Evolutionary conservation across 2,797 vertebrate genomes (phyloP).

Genomic region (Liasis olivaceus): DNA sequence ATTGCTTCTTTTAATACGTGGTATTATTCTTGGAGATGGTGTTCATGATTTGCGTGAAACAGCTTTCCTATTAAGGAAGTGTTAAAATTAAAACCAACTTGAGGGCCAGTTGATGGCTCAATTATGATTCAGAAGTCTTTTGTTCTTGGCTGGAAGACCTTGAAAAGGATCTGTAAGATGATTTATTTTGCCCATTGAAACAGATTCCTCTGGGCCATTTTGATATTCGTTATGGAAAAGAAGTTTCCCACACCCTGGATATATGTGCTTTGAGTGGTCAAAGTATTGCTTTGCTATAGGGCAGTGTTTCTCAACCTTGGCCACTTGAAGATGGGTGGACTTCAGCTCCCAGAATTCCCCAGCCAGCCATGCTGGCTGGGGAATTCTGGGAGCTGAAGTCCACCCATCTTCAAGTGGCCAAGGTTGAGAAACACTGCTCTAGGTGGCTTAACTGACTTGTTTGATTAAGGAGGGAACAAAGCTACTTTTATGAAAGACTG

Average conservation of each 20-base stretch:
- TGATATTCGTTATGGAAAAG: neutral
- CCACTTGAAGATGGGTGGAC: no score
- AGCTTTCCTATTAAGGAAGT: neutral
- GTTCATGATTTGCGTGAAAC: neutral
- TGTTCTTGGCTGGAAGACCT: neutral
- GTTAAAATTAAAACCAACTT: neutral
- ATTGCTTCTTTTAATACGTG: neutral
- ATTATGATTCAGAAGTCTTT: neutral
- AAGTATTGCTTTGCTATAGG: rapidly evolving
- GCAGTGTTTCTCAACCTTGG: no score
- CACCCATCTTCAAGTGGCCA: no score
- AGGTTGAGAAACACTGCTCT: no score
- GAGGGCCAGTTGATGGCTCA: neutral
- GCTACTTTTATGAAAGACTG: no score
- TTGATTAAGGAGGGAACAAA: no score
- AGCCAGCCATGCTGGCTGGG: no score
- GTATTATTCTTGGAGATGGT: conserved; percentile 10
- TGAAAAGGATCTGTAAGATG: neutral
- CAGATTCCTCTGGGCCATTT: neutral
- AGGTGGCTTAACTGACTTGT: no score
- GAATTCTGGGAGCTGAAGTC: no score
- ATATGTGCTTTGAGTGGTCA: neutral
- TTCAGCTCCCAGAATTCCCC: no score
- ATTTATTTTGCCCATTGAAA: no score
- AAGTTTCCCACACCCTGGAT: neutral